Evolutionary conservation across 2,113 vertebrate genomes (phyloP).

Genomic region (Passer montanus): DNA sequence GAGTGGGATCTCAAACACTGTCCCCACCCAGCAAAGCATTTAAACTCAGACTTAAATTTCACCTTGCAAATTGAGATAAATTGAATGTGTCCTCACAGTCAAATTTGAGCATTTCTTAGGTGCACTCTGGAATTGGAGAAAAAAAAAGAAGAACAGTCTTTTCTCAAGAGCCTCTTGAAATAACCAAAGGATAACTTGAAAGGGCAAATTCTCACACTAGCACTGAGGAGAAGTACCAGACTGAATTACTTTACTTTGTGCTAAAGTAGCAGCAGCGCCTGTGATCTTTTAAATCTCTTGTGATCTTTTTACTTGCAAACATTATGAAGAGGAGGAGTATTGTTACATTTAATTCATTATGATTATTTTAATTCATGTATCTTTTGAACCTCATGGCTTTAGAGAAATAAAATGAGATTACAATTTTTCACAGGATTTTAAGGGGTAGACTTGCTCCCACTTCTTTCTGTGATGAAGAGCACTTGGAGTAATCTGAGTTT

Average conservation of each 20-base stretch:
- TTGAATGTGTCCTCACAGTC: background rate
- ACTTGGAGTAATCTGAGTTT: background rate
- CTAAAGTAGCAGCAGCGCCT: conserved; percentile 31
- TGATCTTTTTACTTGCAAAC: conserved; percentile 58
- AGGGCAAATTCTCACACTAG: background rate
- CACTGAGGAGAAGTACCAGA: conserved; percentile 17
- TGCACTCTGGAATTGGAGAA: background rate
- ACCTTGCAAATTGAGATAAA: background rate
- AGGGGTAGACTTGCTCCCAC: background rate
- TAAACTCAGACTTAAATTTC: background rate
- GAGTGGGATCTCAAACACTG: background rate
- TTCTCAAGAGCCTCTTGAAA: conserved; percentile 59
- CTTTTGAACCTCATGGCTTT: conserved; percentile 49
- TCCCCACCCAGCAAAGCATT: background rate
- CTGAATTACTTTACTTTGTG: conserved; percentile 52
- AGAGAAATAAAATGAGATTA: conserved; percentile 45
- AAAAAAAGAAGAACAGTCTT: conserved; percentile 1
- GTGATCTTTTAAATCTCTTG: conserved; percentile 59
- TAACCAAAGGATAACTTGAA: conserved; percentile 59
- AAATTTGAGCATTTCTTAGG: conserved; percentile 5
- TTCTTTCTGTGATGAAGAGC: background rate
- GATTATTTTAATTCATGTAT: conserved; percentile 52
- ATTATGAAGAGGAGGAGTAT: conserved; percentile 19
- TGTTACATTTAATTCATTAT: conserved; percentile 50
- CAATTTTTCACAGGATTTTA: conserved; percentile 1